Percentiles rank a stretch among this genome's conserved stretches.
Conservation (phyloP, 92 coral and sea anemone genomes). For the Chrysogorgia sp. region DNA sequence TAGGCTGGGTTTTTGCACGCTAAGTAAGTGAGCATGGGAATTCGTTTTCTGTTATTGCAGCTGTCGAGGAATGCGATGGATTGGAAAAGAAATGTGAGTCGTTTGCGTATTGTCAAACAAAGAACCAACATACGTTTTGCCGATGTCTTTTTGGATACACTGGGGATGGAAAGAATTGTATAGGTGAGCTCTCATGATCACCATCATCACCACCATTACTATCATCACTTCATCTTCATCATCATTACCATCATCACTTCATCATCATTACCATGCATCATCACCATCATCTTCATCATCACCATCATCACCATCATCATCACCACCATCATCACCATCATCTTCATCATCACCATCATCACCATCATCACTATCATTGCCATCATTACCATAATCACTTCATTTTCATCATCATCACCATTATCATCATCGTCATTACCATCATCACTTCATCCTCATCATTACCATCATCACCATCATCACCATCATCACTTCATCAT, state of each 20-base stretch:
- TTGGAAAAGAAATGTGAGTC: not conserved
- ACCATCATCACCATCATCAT: not conserved
- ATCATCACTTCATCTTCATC: not conserved
- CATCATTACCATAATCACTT: not conserved
- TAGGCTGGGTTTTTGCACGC: no score
- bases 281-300: not conserved
- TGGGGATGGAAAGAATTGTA: constrained; percentile 5
- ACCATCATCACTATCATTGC: not conserved
- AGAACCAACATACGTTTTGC: not conserved
- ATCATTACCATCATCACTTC: not conserved
- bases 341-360: not conserved
- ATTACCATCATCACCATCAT: no score
- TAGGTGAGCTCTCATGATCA: not conserved
- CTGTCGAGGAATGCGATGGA: constrained; percentile 23
- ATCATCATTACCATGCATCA: not conserved
- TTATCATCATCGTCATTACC: not conserved
- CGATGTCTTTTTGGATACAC: constrained; percentile 5
- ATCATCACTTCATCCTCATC: no score
- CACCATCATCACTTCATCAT: no score
- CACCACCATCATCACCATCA: not conserved
- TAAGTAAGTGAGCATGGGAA: no score
- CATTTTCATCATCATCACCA: not conserved
- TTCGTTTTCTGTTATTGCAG: no score
- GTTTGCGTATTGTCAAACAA: constrained; percentile 2
- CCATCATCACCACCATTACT: not conserved